A percentile compares a stretch with the other conserved stretches of the same genome.
Conservation (phyloP, 1,140 invertebrate species). For the Cataglyphis hispanica region DNA sequence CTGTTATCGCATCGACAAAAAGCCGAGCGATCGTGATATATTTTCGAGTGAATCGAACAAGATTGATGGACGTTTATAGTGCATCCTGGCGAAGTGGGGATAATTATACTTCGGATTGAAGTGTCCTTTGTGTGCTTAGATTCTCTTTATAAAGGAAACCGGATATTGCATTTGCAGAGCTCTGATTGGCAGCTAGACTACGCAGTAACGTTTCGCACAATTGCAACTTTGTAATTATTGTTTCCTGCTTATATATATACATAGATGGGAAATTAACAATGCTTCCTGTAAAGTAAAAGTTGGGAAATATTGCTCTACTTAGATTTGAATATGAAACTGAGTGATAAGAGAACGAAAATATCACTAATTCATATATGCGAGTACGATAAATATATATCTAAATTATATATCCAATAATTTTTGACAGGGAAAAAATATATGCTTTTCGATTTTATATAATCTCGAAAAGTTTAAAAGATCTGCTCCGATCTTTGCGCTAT, state of each 20-base stretch:
- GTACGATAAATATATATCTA: no score
- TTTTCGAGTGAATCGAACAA: conserved; percentile 58
- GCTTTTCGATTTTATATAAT: background rate
- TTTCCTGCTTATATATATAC: conserved; percentile 51
- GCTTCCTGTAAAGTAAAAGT: conserved; percentile 22
- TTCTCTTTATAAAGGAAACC: conserved; percentile 74
- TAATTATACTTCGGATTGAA: conserved; percentile 72
- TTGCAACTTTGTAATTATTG: conserved; percentile 66
- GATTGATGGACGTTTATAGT: conserved; percentile 67
- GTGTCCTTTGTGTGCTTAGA: conserved; percentile 69
- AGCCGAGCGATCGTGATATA: conserved; percentile 10
- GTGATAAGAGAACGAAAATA: background rate
- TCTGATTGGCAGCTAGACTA: conserved; percentile 65
- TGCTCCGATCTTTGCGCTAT: background rate
- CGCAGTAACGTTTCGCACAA: conserved; percentile 64
- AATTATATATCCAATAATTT: background rate
- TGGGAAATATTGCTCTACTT: conserved; percentile 2
- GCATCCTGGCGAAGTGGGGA: conserved; percentile 50
- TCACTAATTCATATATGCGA: background rate
- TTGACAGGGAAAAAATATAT: background rate
- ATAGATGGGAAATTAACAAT: conserved; percentile 39
- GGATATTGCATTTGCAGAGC: conserved; percentile 75
- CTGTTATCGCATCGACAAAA: background rate
- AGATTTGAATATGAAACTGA: conserved; percentile 7
- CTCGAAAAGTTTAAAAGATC: background rate